These are phyloP conservation scores for Mormoops blainvillei DNA, from an alignment of 2,113 vertebrate species.

Conservation along the genomic window DNA sequence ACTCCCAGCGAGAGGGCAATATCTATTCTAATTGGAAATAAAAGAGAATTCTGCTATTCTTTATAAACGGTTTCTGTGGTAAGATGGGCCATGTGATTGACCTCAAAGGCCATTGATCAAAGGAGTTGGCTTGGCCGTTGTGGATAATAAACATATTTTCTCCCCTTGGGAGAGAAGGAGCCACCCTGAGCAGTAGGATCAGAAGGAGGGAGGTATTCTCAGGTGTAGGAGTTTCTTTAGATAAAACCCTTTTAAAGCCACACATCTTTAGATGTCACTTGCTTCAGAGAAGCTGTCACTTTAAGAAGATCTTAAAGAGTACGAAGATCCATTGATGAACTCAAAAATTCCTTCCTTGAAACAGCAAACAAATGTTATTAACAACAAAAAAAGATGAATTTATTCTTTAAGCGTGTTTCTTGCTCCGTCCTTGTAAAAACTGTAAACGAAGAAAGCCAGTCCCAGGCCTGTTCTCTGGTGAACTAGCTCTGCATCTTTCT, in stretches of 20 bases:
- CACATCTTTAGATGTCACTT: neutral
- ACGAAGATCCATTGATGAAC: neutral
- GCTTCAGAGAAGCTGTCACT: neutral
- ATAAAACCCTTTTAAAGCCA: neutral
- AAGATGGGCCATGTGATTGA: neutral
- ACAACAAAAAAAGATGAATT: neutral
- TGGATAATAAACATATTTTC: neutral
- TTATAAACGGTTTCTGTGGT: neutral
- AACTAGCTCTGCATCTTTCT: neutral
- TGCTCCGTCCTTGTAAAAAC: neutral
- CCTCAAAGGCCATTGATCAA: neutral
- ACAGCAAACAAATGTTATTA: neutral
- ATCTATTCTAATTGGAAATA: neutral
- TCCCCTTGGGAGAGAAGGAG: neutral
- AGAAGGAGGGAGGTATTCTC: neutral
- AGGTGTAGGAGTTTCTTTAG: neutral
- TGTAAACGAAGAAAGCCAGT: neutral
- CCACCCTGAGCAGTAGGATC: neutral
- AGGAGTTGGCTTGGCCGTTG: neutral
- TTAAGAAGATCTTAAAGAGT: conserved; percentile 15
- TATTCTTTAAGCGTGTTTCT: neutral
- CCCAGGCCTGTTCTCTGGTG: neutral
- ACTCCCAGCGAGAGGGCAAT: neutral
- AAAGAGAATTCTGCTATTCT: neutral
- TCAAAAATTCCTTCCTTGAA: neutral